A percentile compares a stretch with the other conserved stretches of the same genome.
Evolutionary conservation across 2,888 invertebrate genomes (phyloP).

Genomic region (Tenthredo scrophulariae): DNA sequence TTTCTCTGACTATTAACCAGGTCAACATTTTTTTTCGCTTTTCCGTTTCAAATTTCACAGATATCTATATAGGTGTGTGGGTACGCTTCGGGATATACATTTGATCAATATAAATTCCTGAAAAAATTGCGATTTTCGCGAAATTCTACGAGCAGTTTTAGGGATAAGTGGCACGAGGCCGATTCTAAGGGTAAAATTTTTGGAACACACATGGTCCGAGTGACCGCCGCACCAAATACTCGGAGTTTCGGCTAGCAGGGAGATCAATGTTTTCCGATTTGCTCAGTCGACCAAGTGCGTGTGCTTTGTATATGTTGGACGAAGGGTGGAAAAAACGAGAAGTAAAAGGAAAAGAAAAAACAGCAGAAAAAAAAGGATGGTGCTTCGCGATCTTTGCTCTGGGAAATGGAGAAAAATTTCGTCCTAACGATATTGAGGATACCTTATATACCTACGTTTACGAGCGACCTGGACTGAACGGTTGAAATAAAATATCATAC

Average conservation of each 20-base stretch:
- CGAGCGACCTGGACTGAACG: conserved; percentile 23
- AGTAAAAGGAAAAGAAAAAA: not conserved
- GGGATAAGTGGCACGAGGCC: not conserved
- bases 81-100: no score
- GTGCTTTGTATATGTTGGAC: conserved; percentile 38
- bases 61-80: no score
- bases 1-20: not conserved
- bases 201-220: conserved; percentile 1
- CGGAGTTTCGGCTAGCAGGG: not conserved
- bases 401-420: conserved; percentile 28
- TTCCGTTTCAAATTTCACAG: no score
- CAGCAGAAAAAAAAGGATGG: not conserved
- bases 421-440: conserved; percentile 29
- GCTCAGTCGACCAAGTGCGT: not conserved
- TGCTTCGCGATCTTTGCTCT: conserved; percentile 10
- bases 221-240: not conserved
- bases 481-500: not conserved
- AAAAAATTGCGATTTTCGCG: not conserved
- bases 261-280: conserved; percentile 46
- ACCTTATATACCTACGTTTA: conserved; percentile 11
- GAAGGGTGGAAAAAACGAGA: not conserved
- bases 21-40: no score
- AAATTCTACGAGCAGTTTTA: not conserved
- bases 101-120: no score
- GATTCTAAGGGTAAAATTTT: not conserved